Conservation (phyloP, 2,888 invertebrate genomes). For the Strigamia crassipes region DNA sequence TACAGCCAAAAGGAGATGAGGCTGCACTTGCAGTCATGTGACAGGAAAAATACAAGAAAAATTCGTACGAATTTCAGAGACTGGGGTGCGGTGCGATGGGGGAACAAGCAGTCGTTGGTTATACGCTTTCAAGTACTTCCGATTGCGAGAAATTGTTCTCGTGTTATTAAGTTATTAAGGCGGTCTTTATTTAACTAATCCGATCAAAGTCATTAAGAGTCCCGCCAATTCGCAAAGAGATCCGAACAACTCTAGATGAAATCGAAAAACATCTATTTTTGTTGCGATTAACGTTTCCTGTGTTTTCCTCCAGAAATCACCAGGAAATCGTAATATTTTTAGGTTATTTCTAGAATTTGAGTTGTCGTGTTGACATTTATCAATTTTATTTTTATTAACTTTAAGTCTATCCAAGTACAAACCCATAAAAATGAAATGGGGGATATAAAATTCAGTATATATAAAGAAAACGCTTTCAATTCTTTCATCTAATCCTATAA, state of each 20-base stretch:
- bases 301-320: too few relatives aligned
- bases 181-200: conserved; percentile 37
- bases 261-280: too few relatives aligned
- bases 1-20: conserved; percentile 7
- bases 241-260: neutral
- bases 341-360: too few relatives aligned
- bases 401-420: neutral
- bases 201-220: neutral
- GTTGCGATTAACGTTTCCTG: too few relatives aligned
- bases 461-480: neutral
- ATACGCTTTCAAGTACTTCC: neutral
- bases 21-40: neutral
- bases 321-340: too few relatives aligned
- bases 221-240: neutral
- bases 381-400: neutral
- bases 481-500: neutral
- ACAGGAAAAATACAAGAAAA: neutral
- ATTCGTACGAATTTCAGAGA: neutral
- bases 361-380: neutral
- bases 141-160: neutral
- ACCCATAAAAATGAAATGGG: neutral
- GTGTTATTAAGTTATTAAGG: conserved; percentile 4
- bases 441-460: neutral
- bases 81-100: neutral
- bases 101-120: neutral